A percentile compares a stretch with the other conserved stretches of the same genome.
These are phyloP conservation scores for Seriola quinqueradiata DNA, from an alignment of 2,113 vertebrate species.

Conservation along the genomic window DNA sequence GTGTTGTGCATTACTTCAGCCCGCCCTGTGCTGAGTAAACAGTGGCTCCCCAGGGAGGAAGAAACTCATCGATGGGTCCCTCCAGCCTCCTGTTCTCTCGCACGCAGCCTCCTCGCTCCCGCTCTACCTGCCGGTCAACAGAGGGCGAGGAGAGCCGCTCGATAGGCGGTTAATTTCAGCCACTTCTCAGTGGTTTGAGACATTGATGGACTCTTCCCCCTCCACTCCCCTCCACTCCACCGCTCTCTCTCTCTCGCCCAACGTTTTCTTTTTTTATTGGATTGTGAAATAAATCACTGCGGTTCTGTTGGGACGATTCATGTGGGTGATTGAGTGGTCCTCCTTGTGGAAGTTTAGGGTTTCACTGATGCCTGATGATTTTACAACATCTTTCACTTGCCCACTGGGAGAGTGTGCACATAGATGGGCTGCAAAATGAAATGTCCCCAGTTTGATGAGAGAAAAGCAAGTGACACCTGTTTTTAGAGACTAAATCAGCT, in stretches of 20 bases:
- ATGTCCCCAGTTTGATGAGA: not conserved
- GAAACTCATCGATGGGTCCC: slow-evolving; percentile 63
- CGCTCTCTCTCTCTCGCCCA: not conserved
- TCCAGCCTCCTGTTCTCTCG: not conserved
- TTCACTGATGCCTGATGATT: slow-evolving; percentile 37
- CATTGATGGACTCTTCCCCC: slow-evolving; percentile 26
- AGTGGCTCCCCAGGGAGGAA: slow-evolving; percentile 55
- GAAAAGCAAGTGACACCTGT: not conserved
- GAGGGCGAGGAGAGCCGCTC: slow-evolving; percentile 23
- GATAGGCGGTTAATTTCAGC: slow-evolving; percentile 24
- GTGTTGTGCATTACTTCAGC: slow-evolving; percentile 41
- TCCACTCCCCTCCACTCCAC: not conserved
- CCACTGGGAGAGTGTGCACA: not conserved
- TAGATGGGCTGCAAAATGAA: not conserved
- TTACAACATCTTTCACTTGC: slow-evolving; percentile 17
- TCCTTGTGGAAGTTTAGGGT: slow-evolving; percentile 20
- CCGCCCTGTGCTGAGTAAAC: slow-evolving; percentile 70
- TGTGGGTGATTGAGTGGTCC: slow-evolving; percentile 20
- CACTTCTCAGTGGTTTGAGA: slow-evolving; percentile 9
- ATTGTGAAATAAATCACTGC: slow-evolving; percentile 58
- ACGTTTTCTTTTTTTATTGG: slow-evolving; percentile 46
- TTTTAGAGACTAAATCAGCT: not conserved
- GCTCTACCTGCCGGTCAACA: slow-evolving; percentile 14
- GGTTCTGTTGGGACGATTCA: slow-evolving; percentile 7
- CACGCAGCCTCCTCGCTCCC: slow-evolving; percentile 42